Conservation (phyloP, 2,797 vertebrate genomes). For the Hapalemur alaotrensis region DNA sequence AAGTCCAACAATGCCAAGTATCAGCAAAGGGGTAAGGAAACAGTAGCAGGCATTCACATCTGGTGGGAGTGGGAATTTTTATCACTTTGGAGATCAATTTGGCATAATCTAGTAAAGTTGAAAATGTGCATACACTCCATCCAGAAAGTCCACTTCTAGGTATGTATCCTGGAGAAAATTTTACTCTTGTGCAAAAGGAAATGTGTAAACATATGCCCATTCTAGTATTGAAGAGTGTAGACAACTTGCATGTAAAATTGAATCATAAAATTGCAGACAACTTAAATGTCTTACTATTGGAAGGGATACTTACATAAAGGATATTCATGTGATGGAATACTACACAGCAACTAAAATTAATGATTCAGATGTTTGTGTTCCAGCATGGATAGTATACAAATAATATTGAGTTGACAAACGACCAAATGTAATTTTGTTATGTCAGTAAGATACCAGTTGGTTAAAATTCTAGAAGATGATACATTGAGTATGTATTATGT, state of each 20-base stretch:
- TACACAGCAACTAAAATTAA: background rate
- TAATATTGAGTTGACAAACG: background rate
- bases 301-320: background rate
- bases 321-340: too few species aligned
- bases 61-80: background rate
- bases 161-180: background rate
- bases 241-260: background rate
- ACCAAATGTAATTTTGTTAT: background rate
- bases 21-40: background rate
- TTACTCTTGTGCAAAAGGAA: background rate
- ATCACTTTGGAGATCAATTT: background rate
- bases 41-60: background rate
- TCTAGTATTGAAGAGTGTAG: background rate
- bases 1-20: background rate
- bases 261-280: background rate
- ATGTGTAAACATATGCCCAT: background rate
- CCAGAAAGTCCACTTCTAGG: background rate
- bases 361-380: background rate
- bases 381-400: background rate
- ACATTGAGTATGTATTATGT: background rate
- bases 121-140: background rate
- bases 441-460: background rate
- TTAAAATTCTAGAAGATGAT: background rate
- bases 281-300: background rate
- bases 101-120: background rate